Base-by-base conservation (phyloP, 2,113 vertebrate genomes). In the Lethenteron reissneri region DNA sequence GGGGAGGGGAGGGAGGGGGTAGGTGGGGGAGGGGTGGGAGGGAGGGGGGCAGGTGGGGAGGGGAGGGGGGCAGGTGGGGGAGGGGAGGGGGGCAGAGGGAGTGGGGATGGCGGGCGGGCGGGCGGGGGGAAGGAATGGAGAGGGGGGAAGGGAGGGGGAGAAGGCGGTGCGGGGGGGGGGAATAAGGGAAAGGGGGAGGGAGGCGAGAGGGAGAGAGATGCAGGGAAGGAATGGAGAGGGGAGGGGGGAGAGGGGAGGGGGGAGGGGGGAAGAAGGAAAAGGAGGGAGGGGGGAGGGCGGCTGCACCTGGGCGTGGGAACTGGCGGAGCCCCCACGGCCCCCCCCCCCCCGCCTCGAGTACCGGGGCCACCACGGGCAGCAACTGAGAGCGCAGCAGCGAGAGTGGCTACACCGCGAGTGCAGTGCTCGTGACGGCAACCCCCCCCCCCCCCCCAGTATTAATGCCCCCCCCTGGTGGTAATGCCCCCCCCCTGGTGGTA, bases 151-250 rank as follows among this genome's bases (percentile, higher is more conserved):
- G 25, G 25, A 41, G 25, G 5, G 25, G 25, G 25, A 41, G 25
- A 41, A 41, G 25, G 25, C 25, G 25, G 25, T 5, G 25, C 25
- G 25, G 25, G 25, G 25, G 25, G 25, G 56, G 56, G 71, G 56
- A 56, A 58, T 41, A 41, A 41, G 3, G 25, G 25, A 41, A 41
- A 41, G 25, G 25, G 25, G 25, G 25, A 41, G 25, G 25, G 25
- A 41, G 25, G 25, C 25, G 71, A 58, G 71, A 71, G 56, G 19
- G 56, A 71, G 71, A 71, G 71, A 56, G 71, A 58, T n/a, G 57
- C 57, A 75, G 69, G 74, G 56, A 77, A 41, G 21, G 73, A 8
- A 76, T 73, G 75, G 62, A 76, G 57, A 69, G 60, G 70, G 57
- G 58, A 56, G 15, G 10, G 71, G 25, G 71, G 21, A 70, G 25